Percentiles rank a stretch among this genome's conserved stretches.
These are phyloP conservation scores for Chydorus sphaericus DNA, from an alignment of 2,888 invertebrate species.

Conservation along the genomic window DNA sequence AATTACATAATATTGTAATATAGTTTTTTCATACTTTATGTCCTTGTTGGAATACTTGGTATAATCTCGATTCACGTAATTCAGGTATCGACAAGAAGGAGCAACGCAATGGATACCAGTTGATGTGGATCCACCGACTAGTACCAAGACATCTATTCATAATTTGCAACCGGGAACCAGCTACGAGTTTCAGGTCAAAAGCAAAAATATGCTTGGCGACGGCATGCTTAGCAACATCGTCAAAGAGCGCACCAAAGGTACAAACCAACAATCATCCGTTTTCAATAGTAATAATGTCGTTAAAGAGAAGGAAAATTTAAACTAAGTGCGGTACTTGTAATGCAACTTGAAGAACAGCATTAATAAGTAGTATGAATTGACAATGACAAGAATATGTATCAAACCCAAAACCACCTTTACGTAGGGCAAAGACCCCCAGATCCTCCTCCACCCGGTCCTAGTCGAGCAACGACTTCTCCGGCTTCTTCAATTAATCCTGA, in stretches of 20 bases:
- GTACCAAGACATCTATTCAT: slow-evolving; percentile 78
- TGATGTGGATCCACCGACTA: slow-evolving; percentile 80
- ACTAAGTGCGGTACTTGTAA: no score
- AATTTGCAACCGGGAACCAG: slow-evolving; percentile 75
- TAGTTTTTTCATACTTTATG: neutral
- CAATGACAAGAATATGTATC: no score
- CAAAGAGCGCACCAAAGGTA: slow-evolving; percentile 77
- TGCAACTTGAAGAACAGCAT: neutral
- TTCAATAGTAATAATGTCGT: no score
- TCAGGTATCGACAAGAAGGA: slow-evolving; percentile 66
- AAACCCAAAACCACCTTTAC: no score
- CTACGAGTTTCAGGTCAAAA: slow-evolving; percentile 92
- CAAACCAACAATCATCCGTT: neutral
- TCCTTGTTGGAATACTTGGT: neutral
- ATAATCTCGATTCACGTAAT: neutral
- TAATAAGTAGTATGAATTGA: no score
- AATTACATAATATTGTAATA: slow-evolving; percentile 79
- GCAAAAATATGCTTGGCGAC: slow-evolving; percentile 84
- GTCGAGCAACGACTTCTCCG: slow-evolving; percentile 10
- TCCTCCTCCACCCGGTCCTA: slow-evolving; percentile 13
- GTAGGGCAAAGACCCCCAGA: slow-evolving; percentile 13
- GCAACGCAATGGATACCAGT: slow-evolving; percentile 84
- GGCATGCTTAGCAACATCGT: slow-evolving; percentile 91
- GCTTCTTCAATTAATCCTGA: neutral
- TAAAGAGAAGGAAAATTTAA: neutral